These are phyloP conservation scores for Zaprionus gabonicus DNA, from an alignment of 1,140 invertebrate species.

Conservation along the genomic window DNA sequence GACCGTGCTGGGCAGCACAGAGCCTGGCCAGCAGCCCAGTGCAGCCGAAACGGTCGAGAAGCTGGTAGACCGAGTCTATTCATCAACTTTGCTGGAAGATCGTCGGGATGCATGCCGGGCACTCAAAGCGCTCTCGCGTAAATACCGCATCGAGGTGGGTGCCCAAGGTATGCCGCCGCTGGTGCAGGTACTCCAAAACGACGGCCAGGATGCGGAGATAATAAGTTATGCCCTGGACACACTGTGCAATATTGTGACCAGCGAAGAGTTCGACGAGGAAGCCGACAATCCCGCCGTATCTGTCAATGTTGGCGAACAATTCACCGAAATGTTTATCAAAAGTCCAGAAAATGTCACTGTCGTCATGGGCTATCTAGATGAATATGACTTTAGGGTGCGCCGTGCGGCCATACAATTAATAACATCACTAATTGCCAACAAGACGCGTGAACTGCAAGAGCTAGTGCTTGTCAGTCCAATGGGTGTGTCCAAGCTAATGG, in stretches of 20 bases:
- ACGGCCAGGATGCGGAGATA: constrained; percentile 95
- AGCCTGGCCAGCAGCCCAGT: constrained; percentile 89
- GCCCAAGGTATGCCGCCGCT: constrained; percentile 97
- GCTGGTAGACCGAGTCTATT: constrained; percentile 95
- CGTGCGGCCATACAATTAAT: constrained; percentile 95
- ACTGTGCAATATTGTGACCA: constrained; percentile 94
- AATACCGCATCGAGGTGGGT: constrained; percentile 97
- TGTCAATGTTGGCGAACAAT: constrained; percentile 94
- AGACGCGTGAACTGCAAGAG: constrained; percentile 97
- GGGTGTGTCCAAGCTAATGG: constrained; percentile 99
- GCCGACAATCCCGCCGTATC: constrained; percentile 87
- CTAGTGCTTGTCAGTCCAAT: constrained; percentile 96
- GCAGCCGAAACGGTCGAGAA: constrained; percentile 96
- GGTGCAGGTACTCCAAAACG: constrained; percentile 89
- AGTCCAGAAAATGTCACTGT: constrained; percentile 93
- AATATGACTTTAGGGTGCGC: constrained; percentile 96
- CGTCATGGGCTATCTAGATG: constrained; percentile 95
- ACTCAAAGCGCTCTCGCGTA: constrained; percentile 96
- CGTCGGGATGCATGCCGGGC: constrained; percentile 97
- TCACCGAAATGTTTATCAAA: constrained; percentile 99
- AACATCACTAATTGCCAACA: constrained; percentile 91
- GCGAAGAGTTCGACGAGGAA: constrained; percentile 93
- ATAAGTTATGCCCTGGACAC: constrained; percentile 96
- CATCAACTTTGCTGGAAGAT: constrained; percentile 97
- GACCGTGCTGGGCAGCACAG: constrained; percentile 93